Percentiles rank a stretch among this genome's conserved stretches.
Conservation (phyloP, 2,888 invertebrate genomes). For the Ennomos erosarius region DNA sequence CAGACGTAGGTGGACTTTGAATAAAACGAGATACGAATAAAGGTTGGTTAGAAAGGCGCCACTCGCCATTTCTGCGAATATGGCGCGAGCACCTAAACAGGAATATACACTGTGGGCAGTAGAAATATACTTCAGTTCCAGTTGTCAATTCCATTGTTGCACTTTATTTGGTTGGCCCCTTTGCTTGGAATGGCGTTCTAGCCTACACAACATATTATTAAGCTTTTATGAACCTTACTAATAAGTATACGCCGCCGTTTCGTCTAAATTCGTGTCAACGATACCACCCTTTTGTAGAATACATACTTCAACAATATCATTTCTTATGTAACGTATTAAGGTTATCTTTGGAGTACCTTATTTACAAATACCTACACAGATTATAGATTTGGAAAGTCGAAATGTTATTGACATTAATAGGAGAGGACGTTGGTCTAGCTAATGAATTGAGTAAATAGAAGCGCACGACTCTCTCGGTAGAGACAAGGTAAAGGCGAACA, state of each 20-base stretch:
- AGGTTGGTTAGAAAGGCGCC: constrained; percentile 27
- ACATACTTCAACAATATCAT: constrained; percentile 8
- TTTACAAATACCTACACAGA: no score
- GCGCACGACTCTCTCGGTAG: no score
- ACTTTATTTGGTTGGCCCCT: constrained; percentile 38
- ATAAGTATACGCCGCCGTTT: background rate
- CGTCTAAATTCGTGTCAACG: constrained; percentile 11
- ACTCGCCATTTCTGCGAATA: constrained; percentile 26
- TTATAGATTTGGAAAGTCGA: no score
- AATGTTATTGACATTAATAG: no score
- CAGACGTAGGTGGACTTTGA: constrained; percentile 18
- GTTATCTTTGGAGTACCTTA: no score
- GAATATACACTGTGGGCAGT: constrained; percentile 23
- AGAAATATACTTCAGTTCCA: constrained; percentile 13
- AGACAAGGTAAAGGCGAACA: no score
- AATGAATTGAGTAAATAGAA: no score
- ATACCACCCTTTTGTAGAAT: constrained; percentile 3
- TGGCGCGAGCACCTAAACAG: constrained; percentile 17
- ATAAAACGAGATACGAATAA: constrained; percentile 23
- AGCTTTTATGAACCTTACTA: constrained; percentile 8
- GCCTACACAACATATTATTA: constrained; percentile 9
- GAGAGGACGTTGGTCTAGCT: no score
- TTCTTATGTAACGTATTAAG: background rate
- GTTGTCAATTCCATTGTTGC: constrained; percentile 24
- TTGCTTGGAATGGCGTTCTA: constrained; percentile 19